Percentiles rank a stretch among this genome's conserved stretches.
These are phyloP conservation scores for Ditylenchus weischeri DNA, from an alignment of 2,888 invertebrate genomes.

Conservation along the genomic window DNA sequence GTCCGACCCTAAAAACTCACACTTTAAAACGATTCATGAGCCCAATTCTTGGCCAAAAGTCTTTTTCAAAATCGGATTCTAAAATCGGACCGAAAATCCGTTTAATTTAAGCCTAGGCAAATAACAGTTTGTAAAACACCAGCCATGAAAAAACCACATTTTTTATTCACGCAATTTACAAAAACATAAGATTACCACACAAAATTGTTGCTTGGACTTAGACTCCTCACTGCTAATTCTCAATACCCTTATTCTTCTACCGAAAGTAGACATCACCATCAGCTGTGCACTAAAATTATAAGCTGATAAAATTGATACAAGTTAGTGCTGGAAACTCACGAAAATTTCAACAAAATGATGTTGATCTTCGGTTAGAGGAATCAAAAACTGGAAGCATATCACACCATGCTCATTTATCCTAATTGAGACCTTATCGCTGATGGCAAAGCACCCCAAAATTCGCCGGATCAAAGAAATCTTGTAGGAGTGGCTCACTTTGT, in stretches of 20 bases:
- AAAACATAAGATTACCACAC: too few species aligned
- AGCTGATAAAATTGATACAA: neutral
- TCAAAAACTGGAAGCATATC: slow-evolving; percentile 24
- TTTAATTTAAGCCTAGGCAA: too few species aligned
- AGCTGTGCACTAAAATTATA: neutral
- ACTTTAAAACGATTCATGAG: too few species aligned
- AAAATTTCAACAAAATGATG: slow-evolving; percentile 28
- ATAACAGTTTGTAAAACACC: too few species aligned
- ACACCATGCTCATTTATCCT: slow-evolving; percentile 26
- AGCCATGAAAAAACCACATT: too few species aligned
- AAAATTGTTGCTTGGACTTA: too few species aligned
- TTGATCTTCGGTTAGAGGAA: slow-evolving; percentile 23
- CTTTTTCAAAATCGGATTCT: too few species aligned
- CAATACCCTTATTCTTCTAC: neutral
- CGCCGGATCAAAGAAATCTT: slow-evolving; percentile 25
- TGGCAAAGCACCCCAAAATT: slow-evolving; percentile 17
- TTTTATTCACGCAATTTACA: too few species aligned
- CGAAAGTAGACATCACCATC: neutral
- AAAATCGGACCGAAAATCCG: too few species aligned
- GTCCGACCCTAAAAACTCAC: too few species aligned
- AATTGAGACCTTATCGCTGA: slow-evolving; percentile 25
- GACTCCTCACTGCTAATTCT: neutral
- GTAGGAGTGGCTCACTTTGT: slow-evolving; percentile 19
- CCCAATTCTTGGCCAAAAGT: too few species aligned
- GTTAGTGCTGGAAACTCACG: slow-evolving; percentile 1